Base-by-base conservation (phyloP, 2,797 vertebrate species). In the Macropus fuliginosus region DNA sequence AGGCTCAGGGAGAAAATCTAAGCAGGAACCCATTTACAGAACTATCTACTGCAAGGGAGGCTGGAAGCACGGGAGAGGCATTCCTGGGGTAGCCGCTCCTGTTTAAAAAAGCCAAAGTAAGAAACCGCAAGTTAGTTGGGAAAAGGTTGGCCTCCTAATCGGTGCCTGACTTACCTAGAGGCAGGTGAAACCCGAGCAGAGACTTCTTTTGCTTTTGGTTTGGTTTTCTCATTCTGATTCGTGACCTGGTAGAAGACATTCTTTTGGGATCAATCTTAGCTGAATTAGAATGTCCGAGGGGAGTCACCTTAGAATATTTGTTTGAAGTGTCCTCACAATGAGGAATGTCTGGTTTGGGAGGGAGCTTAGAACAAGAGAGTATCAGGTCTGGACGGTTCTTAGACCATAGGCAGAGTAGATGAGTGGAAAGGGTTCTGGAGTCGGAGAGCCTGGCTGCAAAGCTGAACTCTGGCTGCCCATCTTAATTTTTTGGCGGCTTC, bases 1-100 rank as follows among this genome's bases (percentile, higher is more conserved):
- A 55, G 95, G 93, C 59, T 66, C 90, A 4, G 0, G 92, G 94
- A 81, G 54, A 97, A 92, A 95, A 97, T 96, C 96, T 97, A 95
- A 97, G 97, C 98, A 46, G 94, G 66, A 54, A 89, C 95, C 56
- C 0, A 2, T 96, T 95, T 94, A 21, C 91, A 55, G 34, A 1
- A 0, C 12, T 56, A 46, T 81, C 54, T 91, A 93, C 90, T 55
- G 87, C 0, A 46, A 62, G 90, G 95, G 90, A 54, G 89, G 56
- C 92, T 34, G 13, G 62, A 46, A 74, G n/a, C 8, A 1, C 3
- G 50, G 59, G 92, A 55, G 87, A 92, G 93, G 62, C 93, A 66
- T 94, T 91, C 0, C 0, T 24, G 93, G 34, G 57, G 46, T 94
- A 62, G 94, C 81, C 94, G 94, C 5, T 1, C 40, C 91, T 91